A percentile compares a stretch with the other conserved stretches of the same genome.
Conservation (phyloP, 53 echinoderm and acorn worm genomes). For the Patiria pectinifera region DNA sequence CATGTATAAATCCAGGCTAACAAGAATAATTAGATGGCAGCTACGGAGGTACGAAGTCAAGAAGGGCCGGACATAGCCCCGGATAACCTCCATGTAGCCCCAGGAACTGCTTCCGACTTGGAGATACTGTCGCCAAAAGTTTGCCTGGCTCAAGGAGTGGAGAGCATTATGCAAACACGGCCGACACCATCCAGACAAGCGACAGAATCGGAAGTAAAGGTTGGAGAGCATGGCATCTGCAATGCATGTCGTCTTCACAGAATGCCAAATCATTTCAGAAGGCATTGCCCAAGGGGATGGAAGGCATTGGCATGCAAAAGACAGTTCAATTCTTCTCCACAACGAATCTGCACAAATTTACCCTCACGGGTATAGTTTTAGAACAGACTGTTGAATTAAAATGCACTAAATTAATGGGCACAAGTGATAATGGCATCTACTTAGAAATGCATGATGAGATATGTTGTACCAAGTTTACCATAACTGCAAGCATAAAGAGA, state of each 20-base stretch:
- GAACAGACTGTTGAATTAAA: not conserved
- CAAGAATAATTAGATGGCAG: not conserved
- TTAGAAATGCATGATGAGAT: not conserved
- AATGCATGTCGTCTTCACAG: not conserved
- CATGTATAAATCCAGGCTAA: not conserved
- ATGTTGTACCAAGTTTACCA: not conserved
- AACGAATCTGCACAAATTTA: not conserved
- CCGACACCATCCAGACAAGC: not conserved
- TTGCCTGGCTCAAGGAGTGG: not conserved
- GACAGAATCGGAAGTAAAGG: not conserved
- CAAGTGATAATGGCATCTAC: not conserved
- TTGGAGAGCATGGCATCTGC: not conserved
- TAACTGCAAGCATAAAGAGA: not conserved
- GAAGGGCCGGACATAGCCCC: not conserved
- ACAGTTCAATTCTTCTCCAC: not conserved
- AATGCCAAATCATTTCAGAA: not conserved
- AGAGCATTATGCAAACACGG: not conserved
- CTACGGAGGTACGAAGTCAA: not conserved
- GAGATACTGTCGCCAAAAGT: constrained; percentile 1
- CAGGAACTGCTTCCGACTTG: not conserved
- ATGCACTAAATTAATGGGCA: not conserved
- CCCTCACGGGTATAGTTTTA: not conserved
- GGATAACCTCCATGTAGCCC: not conserved
- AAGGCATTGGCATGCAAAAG: not conserved
- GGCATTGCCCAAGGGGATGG: not conserved